A percentile compares a stretch with the other conserved stretches of the same genome.
Conservation (phyloP, 2,888 invertebrate species). For the Calameuta idolon region DNA sequence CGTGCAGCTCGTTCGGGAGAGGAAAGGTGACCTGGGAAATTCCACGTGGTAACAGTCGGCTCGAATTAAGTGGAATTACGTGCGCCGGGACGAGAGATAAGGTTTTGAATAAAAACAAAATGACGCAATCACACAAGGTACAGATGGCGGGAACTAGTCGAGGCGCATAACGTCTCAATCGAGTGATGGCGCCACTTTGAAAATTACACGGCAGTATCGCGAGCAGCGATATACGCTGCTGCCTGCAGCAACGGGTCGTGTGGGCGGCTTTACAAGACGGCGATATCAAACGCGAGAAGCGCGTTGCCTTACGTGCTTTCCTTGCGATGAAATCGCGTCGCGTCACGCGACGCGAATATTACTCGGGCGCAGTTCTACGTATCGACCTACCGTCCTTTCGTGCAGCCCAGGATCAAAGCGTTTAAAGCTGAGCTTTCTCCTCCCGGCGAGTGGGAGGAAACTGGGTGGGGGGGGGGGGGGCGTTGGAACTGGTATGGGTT, state of each 20-base stretch:
- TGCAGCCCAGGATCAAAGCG: not conserved
- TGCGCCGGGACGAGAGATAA: not conserved
- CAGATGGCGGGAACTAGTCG: not conserved
- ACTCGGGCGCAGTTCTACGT: not conserved
- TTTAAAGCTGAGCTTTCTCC: not conserved
- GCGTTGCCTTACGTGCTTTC: not conserved
- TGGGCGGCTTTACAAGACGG: not conserved
- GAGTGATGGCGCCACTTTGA: not conserved
- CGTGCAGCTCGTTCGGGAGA: too few relatives aligned
- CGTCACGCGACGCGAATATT: not conserved
- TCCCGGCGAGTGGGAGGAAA: not conserved
- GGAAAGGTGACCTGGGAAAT: not conserved
- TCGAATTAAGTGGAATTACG: not conserved
- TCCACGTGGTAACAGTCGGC: not conserved
- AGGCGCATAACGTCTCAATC: not conserved
- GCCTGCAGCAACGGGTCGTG: not conserved
- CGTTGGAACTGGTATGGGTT: not conserved
- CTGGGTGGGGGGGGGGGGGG: too few relatives aligned
- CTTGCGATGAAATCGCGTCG: not conserved
- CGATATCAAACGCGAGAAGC: not conserved
- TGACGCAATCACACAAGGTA: not conserved
- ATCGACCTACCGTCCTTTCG: not conserved
- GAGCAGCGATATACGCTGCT: not conserved
- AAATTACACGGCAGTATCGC: not conserved
- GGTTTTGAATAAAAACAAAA: not conserved